Evolutionary conservation across 2,797 vertebrate species (phyloP).

Genomic region (Cephalopachus bancanus): DNA sequence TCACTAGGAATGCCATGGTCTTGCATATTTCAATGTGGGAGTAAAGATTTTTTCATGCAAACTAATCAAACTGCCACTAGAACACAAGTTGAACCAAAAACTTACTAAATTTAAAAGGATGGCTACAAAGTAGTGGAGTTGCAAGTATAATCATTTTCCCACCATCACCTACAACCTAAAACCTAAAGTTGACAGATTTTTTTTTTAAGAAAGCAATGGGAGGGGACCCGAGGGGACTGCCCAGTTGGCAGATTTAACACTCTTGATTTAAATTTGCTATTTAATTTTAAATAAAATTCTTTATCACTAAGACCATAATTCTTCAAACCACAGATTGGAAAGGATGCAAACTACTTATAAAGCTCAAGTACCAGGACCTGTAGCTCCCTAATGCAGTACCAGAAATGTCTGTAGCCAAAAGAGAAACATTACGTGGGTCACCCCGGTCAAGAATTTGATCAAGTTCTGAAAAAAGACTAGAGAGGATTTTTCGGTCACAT

Average conservation of each 20-base stretch:
- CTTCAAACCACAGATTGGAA: background rate
- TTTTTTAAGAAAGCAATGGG: no score
- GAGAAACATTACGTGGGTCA: slow-evolving; percentile 17
- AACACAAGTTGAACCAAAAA: background rate
- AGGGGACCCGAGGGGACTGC: no score
- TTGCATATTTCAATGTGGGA: background rate
- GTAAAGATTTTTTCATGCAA: slow-evolving; percentile 59
- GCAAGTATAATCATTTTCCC: background rate
- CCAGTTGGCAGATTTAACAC: background rate
- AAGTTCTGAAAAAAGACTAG: background rate
- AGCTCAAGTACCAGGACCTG: slow-evolving; percentile 26
- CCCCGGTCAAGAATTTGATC: background rate
- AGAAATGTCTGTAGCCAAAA: slow-evolving; percentile 14
- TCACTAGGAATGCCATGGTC: background rate
- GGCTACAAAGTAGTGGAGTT: background rate
- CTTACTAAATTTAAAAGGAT: background rate
- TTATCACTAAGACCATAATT: slow-evolving; percentile 5
- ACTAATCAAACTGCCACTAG: background rate
- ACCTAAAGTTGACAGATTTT: background rate
- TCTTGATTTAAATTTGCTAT: background rate
- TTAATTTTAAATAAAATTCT: slow-evolving; percentile 52
- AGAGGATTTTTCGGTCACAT: background rate
- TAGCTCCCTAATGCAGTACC: background rate
- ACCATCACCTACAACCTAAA: background rate
- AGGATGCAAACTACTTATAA: slow-evolving; percentile 26